These are phyloP conservation scores for Coturnix japonica DNA, from an alignment of 2,113 vertebrate species.

Conservation along the genomic window DNA sequence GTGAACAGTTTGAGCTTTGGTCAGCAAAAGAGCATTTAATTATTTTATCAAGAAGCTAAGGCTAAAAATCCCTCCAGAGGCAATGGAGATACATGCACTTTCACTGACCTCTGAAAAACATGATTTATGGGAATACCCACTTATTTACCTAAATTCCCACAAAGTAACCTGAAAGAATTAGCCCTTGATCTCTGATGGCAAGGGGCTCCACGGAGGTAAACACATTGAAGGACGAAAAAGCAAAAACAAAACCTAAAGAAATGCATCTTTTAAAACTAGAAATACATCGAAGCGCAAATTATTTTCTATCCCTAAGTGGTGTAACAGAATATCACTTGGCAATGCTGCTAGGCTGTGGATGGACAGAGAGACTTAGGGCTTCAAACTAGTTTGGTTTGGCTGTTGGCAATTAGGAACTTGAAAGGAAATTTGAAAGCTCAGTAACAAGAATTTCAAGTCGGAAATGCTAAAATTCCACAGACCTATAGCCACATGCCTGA, in stretches of 20 bases:
- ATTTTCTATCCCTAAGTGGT: no score
- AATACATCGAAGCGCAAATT: not conserved
- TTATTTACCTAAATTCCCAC: slow-evolving; percentile 44
- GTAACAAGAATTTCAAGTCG: not conserved
- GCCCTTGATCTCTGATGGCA: slow-evolving; percentile 18
- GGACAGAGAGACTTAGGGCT: slow-evolving; percentile 12
- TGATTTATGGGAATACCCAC: slow-evolving; percentile 29
- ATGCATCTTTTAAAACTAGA: not conserved
- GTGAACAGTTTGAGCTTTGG: not conserved
- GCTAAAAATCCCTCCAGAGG: slow-evolving; percentile 27
- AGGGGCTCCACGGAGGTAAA: slow-evolving; percentile 5
- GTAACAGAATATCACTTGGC: slow-evolving; percentile 38
- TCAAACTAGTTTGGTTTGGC: slow-evolving; percentile 47
- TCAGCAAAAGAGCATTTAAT: slow-evolving; percentile 26
- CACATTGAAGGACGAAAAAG: slow-evolving; percentile 16
- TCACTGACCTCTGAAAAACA: slow-evolving; percentile 40
- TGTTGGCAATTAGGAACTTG: slow-evolving; percentile 35
- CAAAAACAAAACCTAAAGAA: slow-evolving; percentile 19
- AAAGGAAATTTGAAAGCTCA: slow-evolving; percentile 36
- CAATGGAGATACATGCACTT: slow-evolving; percentile 26
- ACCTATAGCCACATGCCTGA: not conserved
- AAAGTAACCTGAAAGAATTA: slow-evolving; percentile 26
- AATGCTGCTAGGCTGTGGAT: not conserved
- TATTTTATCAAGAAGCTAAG: slow-evolving; percentile 27
- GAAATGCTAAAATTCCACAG: slow-evolving; percentile 5